These are phyloP conservation scores for Cerastoderma edule DNA, from an alignment of 2,888 invertebrate species.

Conservation along the genomic window DNA sequence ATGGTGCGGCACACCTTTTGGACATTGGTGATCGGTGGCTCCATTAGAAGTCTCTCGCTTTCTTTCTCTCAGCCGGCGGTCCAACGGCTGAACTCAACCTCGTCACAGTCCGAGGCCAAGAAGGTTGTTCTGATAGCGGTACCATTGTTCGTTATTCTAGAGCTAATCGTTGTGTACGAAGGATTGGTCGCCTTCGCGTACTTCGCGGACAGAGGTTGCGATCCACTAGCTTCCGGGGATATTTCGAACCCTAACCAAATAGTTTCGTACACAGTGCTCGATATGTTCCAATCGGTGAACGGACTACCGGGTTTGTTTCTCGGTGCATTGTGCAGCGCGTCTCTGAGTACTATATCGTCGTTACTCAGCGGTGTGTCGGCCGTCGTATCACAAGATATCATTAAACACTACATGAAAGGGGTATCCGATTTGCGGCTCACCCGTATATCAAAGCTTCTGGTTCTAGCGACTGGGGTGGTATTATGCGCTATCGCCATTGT, in stretches of 20 bases:
- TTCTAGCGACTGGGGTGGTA: slow-evolving; percentile 33
- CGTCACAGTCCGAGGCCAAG: slow-evolving; percentile 34
- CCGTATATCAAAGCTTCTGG: slow-evolving; percentile 38
- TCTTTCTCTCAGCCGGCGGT: slow-evolving; percentile 29
- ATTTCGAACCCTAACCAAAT: slow-evolving; percentile 47
- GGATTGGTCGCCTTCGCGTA: slow-evolving; percentile 46
- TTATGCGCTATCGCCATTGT: slow-evolving; percentile 43
- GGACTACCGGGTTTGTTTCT: slow-evolving; percentile 44
- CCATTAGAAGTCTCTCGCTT: slow-evolving; percentile 17
- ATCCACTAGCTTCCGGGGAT: slow-evolving; percentile 44
- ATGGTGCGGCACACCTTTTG: slow-evolving; percentile 46
- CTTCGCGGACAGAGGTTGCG: slow-evolving; percentile 45
- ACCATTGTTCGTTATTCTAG: slow-evolving; percentile 34
- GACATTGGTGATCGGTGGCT: slow-evolving; percentile 39
- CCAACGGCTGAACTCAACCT: slow-evolving; percentile 46
- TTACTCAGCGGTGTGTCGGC: slow-evolving; percentile 44
- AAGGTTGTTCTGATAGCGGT: slow-evolving; percentile 39
- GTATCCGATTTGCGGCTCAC: slow-evolving; percentile 35
- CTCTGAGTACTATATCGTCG: slow-evolving; percentile 47
- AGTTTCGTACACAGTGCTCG: slow-evolving; percentile 36
- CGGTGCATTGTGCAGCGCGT: slow-evolving; percentile 39
- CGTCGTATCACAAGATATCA: slow-evolving; percentile 35
- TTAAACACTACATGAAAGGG: slow-evolving; percentile 19
- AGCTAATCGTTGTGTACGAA: slow-evolving; percentile 38
- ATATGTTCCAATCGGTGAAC: slow-evolving; percentile 36